phyloP scores from a whole-genome alignment of 2,888 invertebrate species.

The Netelia melanura region DNA sequence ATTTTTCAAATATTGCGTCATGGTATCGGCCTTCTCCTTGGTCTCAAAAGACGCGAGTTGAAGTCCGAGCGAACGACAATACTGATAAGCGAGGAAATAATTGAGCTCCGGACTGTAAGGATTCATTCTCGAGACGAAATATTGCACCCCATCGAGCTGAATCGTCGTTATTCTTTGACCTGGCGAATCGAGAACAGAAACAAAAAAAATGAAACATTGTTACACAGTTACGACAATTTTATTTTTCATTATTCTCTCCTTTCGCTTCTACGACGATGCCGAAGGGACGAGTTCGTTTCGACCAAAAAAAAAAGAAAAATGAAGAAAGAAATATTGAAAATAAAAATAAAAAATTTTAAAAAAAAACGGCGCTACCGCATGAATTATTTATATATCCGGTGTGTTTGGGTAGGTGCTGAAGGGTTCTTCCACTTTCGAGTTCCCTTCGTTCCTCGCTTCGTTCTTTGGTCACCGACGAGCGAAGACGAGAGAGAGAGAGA shows the following conservation, averaged over 20 bases:
- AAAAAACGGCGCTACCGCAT: constrained; percentile 23
- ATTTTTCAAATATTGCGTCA: constrained; percentile 93
- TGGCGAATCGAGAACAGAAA: constrained; percentile 84
- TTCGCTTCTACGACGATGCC: no score
- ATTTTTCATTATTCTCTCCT: neutral
- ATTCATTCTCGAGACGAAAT: constrained; percentile 94
- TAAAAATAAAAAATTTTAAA: constrained; percentile 4
- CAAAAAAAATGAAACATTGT: constrained; percentile 10
- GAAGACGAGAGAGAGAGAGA: no score
- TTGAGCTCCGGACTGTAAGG: constrained; percentile 94
- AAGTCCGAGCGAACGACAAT: constrained; percentile 93
- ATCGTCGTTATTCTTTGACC: constrained; percentile 95
- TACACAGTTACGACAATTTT: neutral
- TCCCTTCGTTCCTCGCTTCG: neutral
- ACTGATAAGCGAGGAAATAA: constrained; percentile 95
- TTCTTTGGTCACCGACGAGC: neutral
- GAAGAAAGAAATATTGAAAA: neutral
- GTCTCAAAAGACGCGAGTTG: constrained; percentile 95
- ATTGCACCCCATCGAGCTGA: constrained; percentile 93
- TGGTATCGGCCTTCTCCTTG: constrained; percentile 94
- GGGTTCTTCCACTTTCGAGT: constrained; percentile 23
- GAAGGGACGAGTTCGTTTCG: no score
- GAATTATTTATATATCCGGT: constrained; percentile 64
- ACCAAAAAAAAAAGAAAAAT: neutral
- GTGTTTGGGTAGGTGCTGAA: constrained; percentile 57